phyloP scores from a whole-genome alignment of 2,113 vertebrate genomes.

The Ciconia boyciana region DNA sequence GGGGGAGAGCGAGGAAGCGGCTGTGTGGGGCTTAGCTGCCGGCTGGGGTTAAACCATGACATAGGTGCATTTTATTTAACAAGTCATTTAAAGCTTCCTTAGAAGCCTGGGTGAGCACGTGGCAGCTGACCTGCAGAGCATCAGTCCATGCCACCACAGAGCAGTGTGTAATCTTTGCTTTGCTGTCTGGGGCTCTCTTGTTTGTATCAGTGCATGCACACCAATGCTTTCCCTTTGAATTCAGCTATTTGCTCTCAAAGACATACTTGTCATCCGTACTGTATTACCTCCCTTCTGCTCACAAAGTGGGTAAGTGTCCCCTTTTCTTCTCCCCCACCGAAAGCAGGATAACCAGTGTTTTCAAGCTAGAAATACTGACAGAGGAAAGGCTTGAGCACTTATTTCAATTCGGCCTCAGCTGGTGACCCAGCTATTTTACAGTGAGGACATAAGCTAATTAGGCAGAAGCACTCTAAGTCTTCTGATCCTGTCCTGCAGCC shows the following conservation, averaged over 20 bases:
- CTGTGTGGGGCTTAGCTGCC: no score
- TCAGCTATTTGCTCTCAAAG: neutral
- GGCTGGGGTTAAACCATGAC: no score
- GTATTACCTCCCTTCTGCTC: neutral
- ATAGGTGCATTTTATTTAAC: neutral
- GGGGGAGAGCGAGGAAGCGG: no score
- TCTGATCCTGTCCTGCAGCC: neutral
- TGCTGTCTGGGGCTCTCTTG: neutral
- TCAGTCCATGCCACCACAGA: neutral
- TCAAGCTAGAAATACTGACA: neutral
- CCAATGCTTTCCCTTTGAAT: neutral
- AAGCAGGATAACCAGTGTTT: neutral
- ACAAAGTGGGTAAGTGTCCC: neutral
- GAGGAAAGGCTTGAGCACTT: neutral
- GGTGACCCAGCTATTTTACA: neutral
- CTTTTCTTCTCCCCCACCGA: neutral
- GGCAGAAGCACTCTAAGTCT: neutral
- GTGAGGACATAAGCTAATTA: neutral
- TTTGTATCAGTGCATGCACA: neutral
- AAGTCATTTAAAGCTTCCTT: neutral
- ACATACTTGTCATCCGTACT: neutral
- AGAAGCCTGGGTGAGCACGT: fast-evolving
- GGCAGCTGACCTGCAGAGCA: neutral
- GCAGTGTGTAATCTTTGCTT: neutral
- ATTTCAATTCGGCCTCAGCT: neutral